A percentile compares a stretch with the other conserved stretches of the same genome.
These are phyloP conservation scores for Thera britannica DNA, from an alignment of 2,888 invertebrate species.

Conservation along the genomic window DNA sequence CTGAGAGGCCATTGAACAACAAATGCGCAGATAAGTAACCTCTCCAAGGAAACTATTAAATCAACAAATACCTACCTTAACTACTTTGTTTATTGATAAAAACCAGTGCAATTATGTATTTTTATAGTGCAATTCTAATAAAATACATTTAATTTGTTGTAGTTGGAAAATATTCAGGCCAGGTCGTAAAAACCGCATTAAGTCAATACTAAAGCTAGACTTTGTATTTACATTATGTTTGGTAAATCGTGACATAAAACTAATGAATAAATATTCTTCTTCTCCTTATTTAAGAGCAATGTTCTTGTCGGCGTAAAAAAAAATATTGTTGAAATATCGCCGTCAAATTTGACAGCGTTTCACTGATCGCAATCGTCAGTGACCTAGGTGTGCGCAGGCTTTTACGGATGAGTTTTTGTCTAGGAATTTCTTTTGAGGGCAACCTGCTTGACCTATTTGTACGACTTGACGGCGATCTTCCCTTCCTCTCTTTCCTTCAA, in stretches of 20 bases:
- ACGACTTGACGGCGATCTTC: too few relatives aligned
- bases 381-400: too few relatives aligned
- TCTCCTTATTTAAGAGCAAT: too few relatives aligned
- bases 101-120: conserved; percentile 26
- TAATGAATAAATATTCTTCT: background rate
- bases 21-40: conserved; percentile 4
- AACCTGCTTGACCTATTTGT: too few relatives aligned
- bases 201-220: conserved; percentile 43
- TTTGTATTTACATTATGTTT: conserved; percentile 58
- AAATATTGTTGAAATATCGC: too few relatives aligned
- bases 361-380: too few relatives aligned
- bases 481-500: too few relatives aligned
- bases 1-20: background rate
- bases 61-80: conserved; percentile 5
- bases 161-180: conserved; percentile 20
- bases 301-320: too few relatives aligned
- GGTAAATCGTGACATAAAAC: conserved; percentile 48
- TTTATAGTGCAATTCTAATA: conserved; percentile 26
- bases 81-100: conserved; percentile 27
- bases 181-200: conserved; percentile 33
- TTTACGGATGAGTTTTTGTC: too few relatives aligned
- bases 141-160: conserved; percentile 9
- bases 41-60: conserved; percentile 13
- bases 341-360: too few relatives aligned
- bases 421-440: too few relatives aligned